A percentile compares a stretch with the other conserved stretches of the same genome.
These are phyloP conservation scores for Drosophila rellima DNA, from an alignment of 2,888 invertebrate species.

Conservation along the genomic window DNA sequence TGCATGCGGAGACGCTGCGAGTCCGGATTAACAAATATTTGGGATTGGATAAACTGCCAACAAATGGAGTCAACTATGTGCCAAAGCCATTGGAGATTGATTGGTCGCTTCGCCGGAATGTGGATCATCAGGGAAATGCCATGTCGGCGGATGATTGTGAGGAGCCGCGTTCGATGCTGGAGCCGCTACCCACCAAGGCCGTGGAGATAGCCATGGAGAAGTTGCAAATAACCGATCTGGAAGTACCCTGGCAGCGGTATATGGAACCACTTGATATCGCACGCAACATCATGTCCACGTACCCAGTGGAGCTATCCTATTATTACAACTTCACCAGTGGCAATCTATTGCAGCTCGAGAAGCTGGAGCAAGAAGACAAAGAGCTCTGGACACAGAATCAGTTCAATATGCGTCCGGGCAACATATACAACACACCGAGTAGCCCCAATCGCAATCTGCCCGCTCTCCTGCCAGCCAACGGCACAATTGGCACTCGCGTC, in stretches of 20 bases:
- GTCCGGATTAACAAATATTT: conserved; percentile 84
- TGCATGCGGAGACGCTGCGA: conserved; percentile 84
- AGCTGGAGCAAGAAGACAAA: conserved; percentile 57
- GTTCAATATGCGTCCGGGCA: conserved; percentile 59
- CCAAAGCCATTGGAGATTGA: conserved; percentile 82
- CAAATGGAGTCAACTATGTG: conserved; percentile 53
- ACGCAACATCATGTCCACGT: conserved; percentile 87
- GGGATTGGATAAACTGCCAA: conserved; percentile 55
- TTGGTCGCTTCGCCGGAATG: conserved; percentile 74
- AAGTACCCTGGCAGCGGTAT: conserved; percentile 75
- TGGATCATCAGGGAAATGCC: conserved; percentile 71
- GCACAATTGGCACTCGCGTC: conserved; percentile 15
- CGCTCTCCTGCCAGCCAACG: conserved; percentile 32
- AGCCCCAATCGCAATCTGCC: conserved; percentile 3
- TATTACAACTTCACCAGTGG: conserved; percentile 88
- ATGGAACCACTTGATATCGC: conserved; percentile 90
- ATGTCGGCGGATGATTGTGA: conserved; percentile 56
- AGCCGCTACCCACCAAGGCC: conserved; percentile 68
- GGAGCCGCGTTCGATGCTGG: conserved; percentile 70
- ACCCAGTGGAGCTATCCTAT: conserved; percentile 90
- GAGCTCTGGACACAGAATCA: conserved; percentile 64
- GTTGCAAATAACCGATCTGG: conserved; percentile 52
- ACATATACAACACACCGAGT: conserved; percentile 41
- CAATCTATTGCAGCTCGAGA: conserved; percentile 46
- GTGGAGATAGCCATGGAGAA: conserved; percentile 37